Base-by-base conservation (phyloP, 2,888 invertebrate genomes). In the Furcula furcula region DNA sequence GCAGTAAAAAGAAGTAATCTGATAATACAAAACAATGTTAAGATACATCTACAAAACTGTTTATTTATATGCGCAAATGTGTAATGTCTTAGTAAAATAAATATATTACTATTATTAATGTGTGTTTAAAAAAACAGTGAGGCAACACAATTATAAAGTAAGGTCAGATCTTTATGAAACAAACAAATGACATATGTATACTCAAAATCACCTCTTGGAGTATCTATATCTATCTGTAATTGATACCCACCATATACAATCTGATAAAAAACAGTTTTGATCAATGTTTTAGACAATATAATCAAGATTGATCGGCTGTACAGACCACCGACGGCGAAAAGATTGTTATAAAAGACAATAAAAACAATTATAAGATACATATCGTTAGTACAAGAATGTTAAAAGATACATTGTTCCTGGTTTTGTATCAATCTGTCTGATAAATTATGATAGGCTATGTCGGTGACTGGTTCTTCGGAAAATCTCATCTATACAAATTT, bases 251-350 rank as follows among this genome's bases (percentile, higher is more conserved):
- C 12, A 12, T 23, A n/a, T 7, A 23, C 23, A 22, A 22, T 6
- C 11, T 11, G 11, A 22, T 22, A 22, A 6, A 11, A 30, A 18
- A 19, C 25, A 11, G 15, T 4, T 2, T n/a, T 19, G 10, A 12
- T 19, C 12, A 9, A 18, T 9, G 13, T 12, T 13, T 12, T 11
- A 13, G 6, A 19, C 20, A 34, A 29, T 34, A 29, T 26, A 19
- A 22, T 6, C 9, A 21, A 27, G 7, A 19, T 0, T 15, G 29
- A 37, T 35, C 29, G 25, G 29, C 33, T 30, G 14, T 22, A 6
- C 21, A 29, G 42, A 37, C 45, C 48, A 40, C 40, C 33, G 29
- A 37, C 35, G 29, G 16, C 18, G 34, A 40, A 36, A 22, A 29
- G 7, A 34, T 14, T 19, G 29, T 29, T 31, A 23, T 19, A 28